Conservation (phyloP, 2,113 vertebrate species). For the Peromyscus maniculatus region DNA sequence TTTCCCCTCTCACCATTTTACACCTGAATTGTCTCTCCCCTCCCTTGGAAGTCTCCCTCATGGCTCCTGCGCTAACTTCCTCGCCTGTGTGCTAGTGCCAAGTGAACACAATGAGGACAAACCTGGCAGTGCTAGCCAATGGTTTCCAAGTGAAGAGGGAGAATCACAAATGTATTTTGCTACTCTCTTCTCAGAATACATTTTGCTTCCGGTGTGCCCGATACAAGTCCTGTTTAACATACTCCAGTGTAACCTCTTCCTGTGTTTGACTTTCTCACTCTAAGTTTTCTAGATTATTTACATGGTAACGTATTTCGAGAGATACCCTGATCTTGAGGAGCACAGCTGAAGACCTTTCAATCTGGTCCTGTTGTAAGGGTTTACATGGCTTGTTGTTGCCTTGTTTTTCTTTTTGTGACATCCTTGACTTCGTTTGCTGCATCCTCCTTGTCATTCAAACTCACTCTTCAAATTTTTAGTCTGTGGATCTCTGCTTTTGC, state of each 20-base stretch:
- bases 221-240: not conserved
- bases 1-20: not conserved
- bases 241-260: not conserved
- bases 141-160: not conserved
- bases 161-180: not conserved
- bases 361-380: not conserved
- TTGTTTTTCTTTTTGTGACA: constrained; percentile 17
- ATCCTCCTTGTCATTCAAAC: not conserved
- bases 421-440: not conserved
- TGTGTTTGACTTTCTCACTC: not conserved
- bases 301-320: not conserved
- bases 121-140: not conserved
- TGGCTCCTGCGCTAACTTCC: not conserved
- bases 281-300: constrained; percentile 6
- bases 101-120: not conserved
- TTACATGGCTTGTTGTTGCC: not conserved
- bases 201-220: not conserved
- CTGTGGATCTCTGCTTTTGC: not conserved
- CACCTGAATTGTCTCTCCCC: not conserved
- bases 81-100: not conserved
- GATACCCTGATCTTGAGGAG: not conserved
- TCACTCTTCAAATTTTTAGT: not conserved
- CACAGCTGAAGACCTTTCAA: not conserved
- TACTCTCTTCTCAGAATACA: not conserved
- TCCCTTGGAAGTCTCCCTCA: not conserved